Conservation (phyloP, 2,888 invertebrate genomes). For the Hymenopus coronatus region DNA sequence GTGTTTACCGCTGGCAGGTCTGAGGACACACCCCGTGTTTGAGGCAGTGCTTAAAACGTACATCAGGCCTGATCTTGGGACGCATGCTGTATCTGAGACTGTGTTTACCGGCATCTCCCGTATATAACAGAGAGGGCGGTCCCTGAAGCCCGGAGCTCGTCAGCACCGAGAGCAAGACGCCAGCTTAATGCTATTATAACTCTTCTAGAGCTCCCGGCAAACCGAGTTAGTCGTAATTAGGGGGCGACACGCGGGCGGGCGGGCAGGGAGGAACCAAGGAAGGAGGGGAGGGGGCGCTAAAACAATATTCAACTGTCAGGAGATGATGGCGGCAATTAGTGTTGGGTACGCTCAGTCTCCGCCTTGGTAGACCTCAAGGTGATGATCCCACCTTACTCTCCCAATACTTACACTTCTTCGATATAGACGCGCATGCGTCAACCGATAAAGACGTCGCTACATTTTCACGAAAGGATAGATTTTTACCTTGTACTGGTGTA, state of each 20-base stretch:
- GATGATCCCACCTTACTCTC: neutral
- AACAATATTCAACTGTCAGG: conserved; percentile 31
- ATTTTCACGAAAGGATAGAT: no score
- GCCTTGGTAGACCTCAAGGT: neutral
- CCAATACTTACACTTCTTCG: neutral
- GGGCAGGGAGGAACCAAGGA: conserved; percentile 8
- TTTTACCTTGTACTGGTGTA: no score
- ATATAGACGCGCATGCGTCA: neutral
- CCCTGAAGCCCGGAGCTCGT: conserved; percentile 19
- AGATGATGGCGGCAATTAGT: conserved; percentile 31
- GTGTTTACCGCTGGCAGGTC: no score
- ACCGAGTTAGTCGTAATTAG: conserved; percentile 29
- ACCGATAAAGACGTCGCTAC: neutral
- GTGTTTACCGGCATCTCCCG: neutral
- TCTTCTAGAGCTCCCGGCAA: conserved; percentile 26
- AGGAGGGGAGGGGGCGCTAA: conserved; percentile 16
- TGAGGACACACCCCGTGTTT: no score
- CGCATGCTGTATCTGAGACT: neutral
- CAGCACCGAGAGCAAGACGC: neutral
- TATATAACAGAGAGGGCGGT: neutral
- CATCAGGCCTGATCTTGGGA: neutral
- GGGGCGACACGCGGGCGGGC: conserved; percentile 16
- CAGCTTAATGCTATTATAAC: conserved; percentile 26
- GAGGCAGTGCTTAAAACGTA: no score
- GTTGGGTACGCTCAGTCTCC: neutral